Percentiles rank a stretch among this genome's conserved stretches.
phyloP scores from a whole-genome alignment of 2,113 vertebrate genomes.

The Pogonocichla stellata region DNA sequence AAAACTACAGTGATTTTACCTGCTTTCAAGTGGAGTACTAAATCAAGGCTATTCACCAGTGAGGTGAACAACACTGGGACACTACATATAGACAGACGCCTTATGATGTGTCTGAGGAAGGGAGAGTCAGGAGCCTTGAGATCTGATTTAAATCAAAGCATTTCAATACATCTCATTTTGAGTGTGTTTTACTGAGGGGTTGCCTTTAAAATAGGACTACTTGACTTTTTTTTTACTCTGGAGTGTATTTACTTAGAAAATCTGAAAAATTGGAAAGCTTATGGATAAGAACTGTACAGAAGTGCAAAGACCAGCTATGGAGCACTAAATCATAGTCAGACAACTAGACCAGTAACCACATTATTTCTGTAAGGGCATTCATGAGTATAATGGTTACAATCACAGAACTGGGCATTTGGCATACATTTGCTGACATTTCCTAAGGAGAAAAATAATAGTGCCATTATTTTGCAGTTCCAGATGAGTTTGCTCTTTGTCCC shows the following conservation, averaged over 20 bases:
- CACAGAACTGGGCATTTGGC: neutral
- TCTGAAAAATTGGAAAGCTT: neutral
- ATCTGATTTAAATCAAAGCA: neutral
- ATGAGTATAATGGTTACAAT: neutral
- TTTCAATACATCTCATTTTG: neutral
- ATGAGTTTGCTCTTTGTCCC: neutral
- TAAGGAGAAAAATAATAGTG: neutral
- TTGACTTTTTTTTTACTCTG: neutral
- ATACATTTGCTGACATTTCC: neutral
- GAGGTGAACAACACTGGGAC: neutral
- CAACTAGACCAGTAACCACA: neutral
- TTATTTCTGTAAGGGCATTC: neutral
- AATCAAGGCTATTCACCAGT: neutral
- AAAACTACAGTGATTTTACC: neutral
- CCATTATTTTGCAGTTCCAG: neutral
- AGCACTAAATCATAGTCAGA: neutral
- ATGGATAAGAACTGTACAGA: neutral
- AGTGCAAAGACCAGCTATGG: neutral
- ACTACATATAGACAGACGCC: neutral
- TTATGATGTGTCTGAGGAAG: neutral
- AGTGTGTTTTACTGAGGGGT: neutral
- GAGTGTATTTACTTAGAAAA: conserved; percentile 40
- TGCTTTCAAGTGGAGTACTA: neutral
- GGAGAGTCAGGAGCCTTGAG: neutral
- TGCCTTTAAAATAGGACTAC: conserved; percentile 30